Evolutionary conservation across 1,140 invertebrate species (phyloP).

Genomic region (Parasteatoda tepidariorum): DNA sequence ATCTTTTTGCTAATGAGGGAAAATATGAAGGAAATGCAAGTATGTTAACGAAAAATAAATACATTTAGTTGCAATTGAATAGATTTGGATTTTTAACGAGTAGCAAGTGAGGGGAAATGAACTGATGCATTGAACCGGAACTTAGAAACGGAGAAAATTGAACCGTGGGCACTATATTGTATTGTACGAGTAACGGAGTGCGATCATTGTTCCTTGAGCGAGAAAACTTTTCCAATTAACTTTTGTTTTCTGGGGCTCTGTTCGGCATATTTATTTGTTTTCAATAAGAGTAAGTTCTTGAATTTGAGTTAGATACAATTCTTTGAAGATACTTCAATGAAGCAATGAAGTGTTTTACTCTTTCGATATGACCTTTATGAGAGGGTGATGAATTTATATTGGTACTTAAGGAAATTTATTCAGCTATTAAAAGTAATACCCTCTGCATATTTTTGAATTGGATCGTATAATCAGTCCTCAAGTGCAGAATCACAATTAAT

Average conservation of each 20-base stretch:
- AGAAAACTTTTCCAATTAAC: constrained; percentile 49
- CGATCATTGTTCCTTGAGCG: neutral
- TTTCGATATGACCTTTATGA: neutral
- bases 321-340: neutral
- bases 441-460: too few relatives aligned
- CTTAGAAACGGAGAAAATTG: neutral
- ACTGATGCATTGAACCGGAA: neutral
- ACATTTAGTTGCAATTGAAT: neutral
- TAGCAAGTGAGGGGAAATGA: neutral
- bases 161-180: constrained; percentile 2
- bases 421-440: too few relatives aligned
- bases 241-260: constrained; percentile 4
- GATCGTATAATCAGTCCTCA: too few relatives aligned
- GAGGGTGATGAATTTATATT: neutral
- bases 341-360: neutral
- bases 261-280: neutral
- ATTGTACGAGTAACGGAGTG: constrained; percentile 8
- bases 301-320: too few relatives aligned
- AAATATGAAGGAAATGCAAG: neutral
- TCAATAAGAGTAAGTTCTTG: neutral
- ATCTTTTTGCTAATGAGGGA: neutral
- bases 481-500: too few relatives aligned
- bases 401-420: neutral
- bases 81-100: neutral
- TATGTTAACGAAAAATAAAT: neutral